phyloP scores from a whole-genome alignment of 2,888 invertebrate genomes.

The Chalcis sispes region DNA sequence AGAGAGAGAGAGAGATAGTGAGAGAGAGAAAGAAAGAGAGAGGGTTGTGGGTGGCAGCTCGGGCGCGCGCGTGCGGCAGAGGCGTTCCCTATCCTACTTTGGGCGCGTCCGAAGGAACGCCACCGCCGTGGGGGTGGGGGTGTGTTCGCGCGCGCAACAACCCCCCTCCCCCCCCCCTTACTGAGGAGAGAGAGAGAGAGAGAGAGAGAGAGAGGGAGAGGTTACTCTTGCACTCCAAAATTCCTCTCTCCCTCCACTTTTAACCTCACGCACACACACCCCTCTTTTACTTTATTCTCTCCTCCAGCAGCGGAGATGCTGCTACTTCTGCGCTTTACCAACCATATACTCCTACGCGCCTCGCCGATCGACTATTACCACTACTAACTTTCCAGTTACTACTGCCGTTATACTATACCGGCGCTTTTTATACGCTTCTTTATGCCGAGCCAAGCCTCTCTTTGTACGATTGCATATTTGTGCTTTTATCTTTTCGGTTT shows the following conservation, averaged over 20 bases:
- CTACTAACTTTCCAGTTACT: neutral
- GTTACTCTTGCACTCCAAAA: neutral
- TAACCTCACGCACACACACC: no score
- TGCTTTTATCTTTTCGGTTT: neutral
- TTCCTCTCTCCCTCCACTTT: no score
- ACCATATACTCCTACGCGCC: neutral
- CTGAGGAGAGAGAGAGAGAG: no score
- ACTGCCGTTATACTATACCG: no score
- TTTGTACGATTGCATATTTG: neutral
- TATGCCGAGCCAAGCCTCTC: neutral
- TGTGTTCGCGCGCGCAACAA: neutral
- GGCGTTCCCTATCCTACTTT: conserved; percentile 47
- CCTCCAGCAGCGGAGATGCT: no score
- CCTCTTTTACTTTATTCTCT: no score
- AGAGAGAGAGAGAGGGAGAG: neutral
- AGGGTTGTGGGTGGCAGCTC: no score
- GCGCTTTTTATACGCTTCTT: conserved; percentile 1
- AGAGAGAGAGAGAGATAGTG: no score
- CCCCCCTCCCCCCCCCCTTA: neutral
- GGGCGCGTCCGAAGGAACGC: conserved; percentile 44
- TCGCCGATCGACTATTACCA: neutral
- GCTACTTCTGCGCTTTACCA: no score
- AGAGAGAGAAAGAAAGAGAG: no score
- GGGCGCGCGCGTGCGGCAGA: no score
- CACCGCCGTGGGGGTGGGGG: conserved; percentile 27